These are phyloP conservation scores for Poeciliopsis turneri DNA, from an alignment of 2,797 vertebrate genomes.

Conservation along the genomic window DNA sequence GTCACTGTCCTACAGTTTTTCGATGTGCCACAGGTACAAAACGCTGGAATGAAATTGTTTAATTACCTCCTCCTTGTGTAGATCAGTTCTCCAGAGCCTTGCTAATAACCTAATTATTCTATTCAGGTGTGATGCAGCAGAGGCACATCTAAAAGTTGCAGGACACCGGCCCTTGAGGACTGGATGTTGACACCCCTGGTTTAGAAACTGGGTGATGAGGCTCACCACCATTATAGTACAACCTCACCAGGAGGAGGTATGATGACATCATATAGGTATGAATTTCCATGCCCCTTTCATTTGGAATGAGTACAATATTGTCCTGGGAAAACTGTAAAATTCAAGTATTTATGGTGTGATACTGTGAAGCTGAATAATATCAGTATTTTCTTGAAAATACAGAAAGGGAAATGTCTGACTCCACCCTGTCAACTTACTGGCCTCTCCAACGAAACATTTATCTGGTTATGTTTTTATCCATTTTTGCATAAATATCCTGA, in stretches of 20 bases:
- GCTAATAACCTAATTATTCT: no score
- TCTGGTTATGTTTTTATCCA: not conserved
- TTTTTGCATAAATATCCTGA: not conserved
- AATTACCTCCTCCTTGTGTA: no score
- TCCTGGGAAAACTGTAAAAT: not conserved
- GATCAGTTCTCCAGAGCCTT: no score
- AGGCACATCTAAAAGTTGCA: no score
- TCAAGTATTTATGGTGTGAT: not conserved
- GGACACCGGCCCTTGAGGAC: no score
- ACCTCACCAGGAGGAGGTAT: not conserved
- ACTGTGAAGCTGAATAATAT: not conserved
- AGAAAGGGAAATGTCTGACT: not conserved
- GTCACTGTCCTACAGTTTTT: no score
- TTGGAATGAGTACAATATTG: not conserved
- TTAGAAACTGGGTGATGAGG: no score
- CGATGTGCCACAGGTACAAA: no score
- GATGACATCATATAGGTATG: not conserved
- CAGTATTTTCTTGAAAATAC: not conserved
- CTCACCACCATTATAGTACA: not conserved
- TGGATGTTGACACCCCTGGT: no score
- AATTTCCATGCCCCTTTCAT: not conserved
- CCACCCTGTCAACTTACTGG: not conserved
- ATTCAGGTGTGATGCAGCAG: no score
- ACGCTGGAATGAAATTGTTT: no score
- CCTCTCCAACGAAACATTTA: not conserved